Evolutionary conservation across 2,888 invertebrate genomes (phyloP).

Genomic region (Nymphalis c-album): DNA sequence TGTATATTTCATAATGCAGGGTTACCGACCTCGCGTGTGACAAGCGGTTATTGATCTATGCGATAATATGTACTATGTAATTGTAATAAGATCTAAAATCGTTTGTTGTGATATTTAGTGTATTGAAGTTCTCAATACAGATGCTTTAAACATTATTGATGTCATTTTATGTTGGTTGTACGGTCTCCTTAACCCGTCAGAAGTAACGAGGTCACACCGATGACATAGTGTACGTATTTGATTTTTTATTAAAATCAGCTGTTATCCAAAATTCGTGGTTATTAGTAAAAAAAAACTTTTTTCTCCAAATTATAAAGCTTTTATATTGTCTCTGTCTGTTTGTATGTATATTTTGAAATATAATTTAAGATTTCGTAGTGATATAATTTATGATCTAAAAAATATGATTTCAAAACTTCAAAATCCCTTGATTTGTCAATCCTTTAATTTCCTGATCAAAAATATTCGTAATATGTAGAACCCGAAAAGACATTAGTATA

Average conservation of each 20-base stretch:
- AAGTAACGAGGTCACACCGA: neutral
- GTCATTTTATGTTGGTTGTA: slow-evolving; percentile 22
- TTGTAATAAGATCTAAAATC: slow-evolving; percentile 34
- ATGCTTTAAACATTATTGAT: slow-evolving; percentile 28
- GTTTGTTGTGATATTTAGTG: slow-evolving; percentile 25
- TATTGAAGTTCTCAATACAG: slow-evolving; percentile 30
- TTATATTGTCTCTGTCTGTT: too few relatives aligned
- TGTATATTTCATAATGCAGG: slow-evolving; percentile 40
- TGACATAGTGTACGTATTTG: neutral
- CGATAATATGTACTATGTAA: slow-evolving; percentile 4
- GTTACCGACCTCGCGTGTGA: slow-evolving; percentile 37
- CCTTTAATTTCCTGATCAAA: too few relatives aligned
- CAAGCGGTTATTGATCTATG: slow-evolving; percentile 17
- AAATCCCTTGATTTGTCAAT: too few relatives aligned
- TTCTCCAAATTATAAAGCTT: neutral
- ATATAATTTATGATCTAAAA: too few relatives aligned
- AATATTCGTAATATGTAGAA: too few relatives aligned
- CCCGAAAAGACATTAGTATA: too few relatives aligned
- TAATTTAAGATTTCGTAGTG: too few relatives aligned
- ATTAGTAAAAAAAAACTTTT: neutral
- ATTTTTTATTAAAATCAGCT: neutral
- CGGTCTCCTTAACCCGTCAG: slow-evolving; percentile 6
- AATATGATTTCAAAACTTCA: too few relatives aligned
- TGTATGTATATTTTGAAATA: too few relatives aligned
- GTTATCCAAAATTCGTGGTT: neutral